Evolutionary conservation across 1,140 invertebrate species (phyloP).

Genomic region (Neelides sp.): DNA sequence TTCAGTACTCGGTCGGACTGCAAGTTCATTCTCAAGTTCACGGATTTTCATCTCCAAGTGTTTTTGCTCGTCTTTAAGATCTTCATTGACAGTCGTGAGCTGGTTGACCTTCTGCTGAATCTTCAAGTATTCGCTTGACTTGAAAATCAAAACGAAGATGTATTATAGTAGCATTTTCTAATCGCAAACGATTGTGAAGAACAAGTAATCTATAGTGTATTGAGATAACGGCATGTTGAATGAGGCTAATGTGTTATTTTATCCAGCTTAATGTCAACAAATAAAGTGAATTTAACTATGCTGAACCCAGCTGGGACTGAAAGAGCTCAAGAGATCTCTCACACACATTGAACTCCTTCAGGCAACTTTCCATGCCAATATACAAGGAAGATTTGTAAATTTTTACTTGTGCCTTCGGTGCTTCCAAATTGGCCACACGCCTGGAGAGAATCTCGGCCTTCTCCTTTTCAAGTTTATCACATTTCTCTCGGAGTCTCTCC

Average conservation of each 20-base stretch:
- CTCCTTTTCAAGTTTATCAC: conserved; percentile 66
- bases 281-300: no score
- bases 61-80: conserved; percentile 68
- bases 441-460: conserved; percentile 71
- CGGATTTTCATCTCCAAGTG: conserved; percentile 53
- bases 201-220: no score
- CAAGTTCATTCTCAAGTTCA: conserved; percentile 56
- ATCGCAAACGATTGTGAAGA: no score
- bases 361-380: no score
- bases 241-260: no score
- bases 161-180: no score
- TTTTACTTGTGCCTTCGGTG: conserved; percentile 31
- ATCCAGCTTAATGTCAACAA: no score
- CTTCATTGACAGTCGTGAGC: conserved; percentile 59
- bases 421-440: conserved; percentile 57
- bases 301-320: no score
- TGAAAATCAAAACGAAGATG: conserved; percentile 11
- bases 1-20: conserved; percentile 33
- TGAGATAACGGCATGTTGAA: no score
- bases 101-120: conserved; percentile 71
- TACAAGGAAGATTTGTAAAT: conserved; percentile 28
- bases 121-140: conserved; percentile 40
- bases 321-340: no score
- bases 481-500: conserved; percentile 44
- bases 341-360: no score